Base-by-base conservation (phyloP, 2,888 invertebrate genomes). In the Ichneumon xanthorius region DNA sequence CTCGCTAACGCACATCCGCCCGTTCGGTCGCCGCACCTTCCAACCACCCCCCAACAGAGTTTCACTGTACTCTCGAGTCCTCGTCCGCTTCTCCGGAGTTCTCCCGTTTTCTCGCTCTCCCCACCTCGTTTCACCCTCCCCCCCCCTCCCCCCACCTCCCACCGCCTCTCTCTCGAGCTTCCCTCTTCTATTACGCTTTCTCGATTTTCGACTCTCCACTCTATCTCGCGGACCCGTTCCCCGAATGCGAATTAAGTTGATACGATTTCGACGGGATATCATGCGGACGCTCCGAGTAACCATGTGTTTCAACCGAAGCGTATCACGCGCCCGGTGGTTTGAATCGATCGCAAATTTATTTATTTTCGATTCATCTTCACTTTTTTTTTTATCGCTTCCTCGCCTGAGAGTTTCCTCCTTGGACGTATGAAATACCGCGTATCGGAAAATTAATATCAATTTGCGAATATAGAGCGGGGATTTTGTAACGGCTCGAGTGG, bases 191-290 rank as follows among this genome's bases (percentile, higher is more conserved):
- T 84, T 85, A 84, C 83, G 87, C 88, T 82, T 87, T 89, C 80
- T 83, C 80, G 86, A 83, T 86, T 88, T 89, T 88, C 88, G 88
- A 88, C 88, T 86, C 89, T 84, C 88, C 89, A 90, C 90, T 89
- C 90, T 82, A 87, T 76, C 88, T 85, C 85, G 88, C 89, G 87
- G 89, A 88, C 89, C 90, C 90, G 90, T 90, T 89, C 89, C 85
- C 88, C 89, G 91, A 92, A 92, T 92, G 90, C 90, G 90, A 92
- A 92, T 92, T 89, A 92, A 91, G 91, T 89, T 92, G 90, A 92
- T 92, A 90, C 90, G 91, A 92, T 91, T 92, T 92, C 88, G 87
- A 89, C 87, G 87, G 89, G 89, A 87, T 88, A 88, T 88, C 88
- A 89, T 89, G 88, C 87, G 86, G 84, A 86, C 85, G 72, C 75